Evolutionary conservation across 30 jellyfish, hydroid and myxozoan genomes (phyloP), one percentile per base, ranked within the genome.

Genomic region (Nemopilema nomurai): DNA sequence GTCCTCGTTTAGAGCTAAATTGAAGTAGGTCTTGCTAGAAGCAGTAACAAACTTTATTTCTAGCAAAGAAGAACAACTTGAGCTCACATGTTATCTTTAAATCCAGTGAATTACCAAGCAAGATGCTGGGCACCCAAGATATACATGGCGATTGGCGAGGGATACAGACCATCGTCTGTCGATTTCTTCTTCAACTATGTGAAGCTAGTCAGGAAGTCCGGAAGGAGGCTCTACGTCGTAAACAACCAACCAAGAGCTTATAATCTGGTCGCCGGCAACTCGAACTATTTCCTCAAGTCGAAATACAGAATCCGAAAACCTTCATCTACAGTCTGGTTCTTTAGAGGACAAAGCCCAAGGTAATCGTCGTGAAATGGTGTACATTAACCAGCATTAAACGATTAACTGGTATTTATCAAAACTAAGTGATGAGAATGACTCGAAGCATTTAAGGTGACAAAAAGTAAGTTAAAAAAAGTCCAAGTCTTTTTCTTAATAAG

Each of bases 101-200:
- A n/a, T n/a, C n/a, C 76, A 72, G 84, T 18, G 62, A 0, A 51
- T 19, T 32, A 51, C 31, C 81, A 64, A 50, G 92, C 92, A 4
- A 18, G 51, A 1, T 71, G 88, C 25, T 85, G 94, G 94, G 94
- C 94, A 21, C 94, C 94, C 0, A 33, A 18, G 53, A 76, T 85
- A 1, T 85, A 68, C 22, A 66, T 57, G 17, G 88, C 89, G 4
- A 49, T 31, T n/a, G 94, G 94, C 18, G 94, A 85, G 52, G 4
- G 24, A 8, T 85, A 27, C 73, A 30, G 29, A 33, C 89, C 94
- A 17, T 85, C 94, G 0, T 26, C 77, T 16, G 89, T 85, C 8
- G 88, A 77, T 27, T 85, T 62, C 75, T 85, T 85, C 62, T 67
- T 85, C 50, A 71, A 69, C 25, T 88, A 85, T 66, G 89, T 85